Percentiles rank a stretch among this genome's conserved stretches.
Evolutionary conservation across 2,888 invertebrate species (phyloP).

Genomic region (Diachrysia chrysitis): DNA sequence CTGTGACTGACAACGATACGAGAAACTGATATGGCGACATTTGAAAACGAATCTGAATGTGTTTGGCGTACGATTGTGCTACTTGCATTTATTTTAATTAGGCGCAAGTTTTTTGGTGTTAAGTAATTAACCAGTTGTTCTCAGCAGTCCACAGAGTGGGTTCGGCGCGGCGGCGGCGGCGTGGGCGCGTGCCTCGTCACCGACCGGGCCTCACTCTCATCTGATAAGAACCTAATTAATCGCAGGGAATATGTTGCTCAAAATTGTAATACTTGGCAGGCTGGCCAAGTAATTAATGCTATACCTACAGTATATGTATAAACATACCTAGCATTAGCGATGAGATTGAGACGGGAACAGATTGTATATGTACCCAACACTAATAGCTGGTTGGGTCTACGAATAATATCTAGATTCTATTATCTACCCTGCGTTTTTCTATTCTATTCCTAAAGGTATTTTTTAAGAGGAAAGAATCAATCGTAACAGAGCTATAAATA

Average conservation of each 20-base stretch:
- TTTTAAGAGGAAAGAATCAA: no score
- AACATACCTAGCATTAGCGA: background rate
- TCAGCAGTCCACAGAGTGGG: constrained; percentile 7
- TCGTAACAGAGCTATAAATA: no score
- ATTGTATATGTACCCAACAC: background rate
- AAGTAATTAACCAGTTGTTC: constrained; percentile 44
- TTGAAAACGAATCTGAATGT: constrained; percentile 15
- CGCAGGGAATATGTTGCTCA: constrained; percentile 39
- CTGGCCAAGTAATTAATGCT: constrained; percentile 17
- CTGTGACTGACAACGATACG: constrained; percentile 46
- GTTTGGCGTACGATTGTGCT: constrained; percentile 26
- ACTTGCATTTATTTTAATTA: constrained; percentile 43
- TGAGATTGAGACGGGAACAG: background rate
- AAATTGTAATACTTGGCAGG: constrained; percentile 42
- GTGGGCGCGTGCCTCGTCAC: constrained; percentile 7
- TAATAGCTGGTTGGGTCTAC: background rate
- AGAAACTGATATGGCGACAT: constrained; percentile 37
- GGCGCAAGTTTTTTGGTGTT: constrained; percentile 21
- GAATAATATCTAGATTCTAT: no score
- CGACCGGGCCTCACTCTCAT: constrained; percentile 38
- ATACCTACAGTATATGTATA: background rate
- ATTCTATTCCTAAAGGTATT: no score
- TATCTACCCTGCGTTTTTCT: no score
- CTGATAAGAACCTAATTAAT: constrained; percentile 52
- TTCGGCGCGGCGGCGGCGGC: constrained; percentile 25